phyloP scores from a whole-genome alignment of 2,797 vertebrate genomes.

The Anolis apletophallus region DNA sequence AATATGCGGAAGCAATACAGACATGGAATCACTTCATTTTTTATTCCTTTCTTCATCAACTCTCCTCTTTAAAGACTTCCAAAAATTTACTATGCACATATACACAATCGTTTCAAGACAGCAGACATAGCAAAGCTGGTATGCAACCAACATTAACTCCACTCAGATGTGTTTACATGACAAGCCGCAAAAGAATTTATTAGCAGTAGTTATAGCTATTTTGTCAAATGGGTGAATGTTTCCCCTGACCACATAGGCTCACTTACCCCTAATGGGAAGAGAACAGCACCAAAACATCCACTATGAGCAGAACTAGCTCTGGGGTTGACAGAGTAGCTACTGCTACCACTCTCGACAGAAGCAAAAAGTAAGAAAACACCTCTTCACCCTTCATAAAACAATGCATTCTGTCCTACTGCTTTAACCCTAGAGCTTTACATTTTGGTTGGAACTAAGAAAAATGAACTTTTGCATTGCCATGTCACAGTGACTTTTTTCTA shows the following conservation, averaged over 20 bases:
- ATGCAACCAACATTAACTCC: background rate
- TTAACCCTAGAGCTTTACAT: background rate
- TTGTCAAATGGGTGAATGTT: background rate
- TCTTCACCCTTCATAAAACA: background rate
- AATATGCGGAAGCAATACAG: constrained; percentile 48
- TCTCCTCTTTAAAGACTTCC: background rate
- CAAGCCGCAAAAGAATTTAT: constrained; percentile 55
- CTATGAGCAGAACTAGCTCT: background rate
- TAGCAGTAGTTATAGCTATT: constrained; percentile 48
- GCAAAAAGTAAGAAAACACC: background rate
- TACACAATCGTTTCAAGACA: background rate
- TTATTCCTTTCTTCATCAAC: background rate
- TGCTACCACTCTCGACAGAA: background rate
- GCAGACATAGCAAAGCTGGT: constrained; percentile 1
- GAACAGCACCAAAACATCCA: background rate
- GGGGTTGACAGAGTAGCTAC: background rate
- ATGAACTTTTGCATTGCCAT: background rate
- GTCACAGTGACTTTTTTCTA: background rate
- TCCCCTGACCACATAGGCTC: background rate
- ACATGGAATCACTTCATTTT: background rate
- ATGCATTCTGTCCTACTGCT: background rate
- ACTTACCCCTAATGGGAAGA: background rate
- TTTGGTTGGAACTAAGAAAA: background rate
- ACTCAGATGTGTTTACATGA: constrained; percentile 44
- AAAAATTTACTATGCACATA: background rate